These are phyloP conservation scores for Epinotia demarniana DNA, from an alignment of 2,888 invertebrate genomes.

Conservation along the genomic window DNA sequence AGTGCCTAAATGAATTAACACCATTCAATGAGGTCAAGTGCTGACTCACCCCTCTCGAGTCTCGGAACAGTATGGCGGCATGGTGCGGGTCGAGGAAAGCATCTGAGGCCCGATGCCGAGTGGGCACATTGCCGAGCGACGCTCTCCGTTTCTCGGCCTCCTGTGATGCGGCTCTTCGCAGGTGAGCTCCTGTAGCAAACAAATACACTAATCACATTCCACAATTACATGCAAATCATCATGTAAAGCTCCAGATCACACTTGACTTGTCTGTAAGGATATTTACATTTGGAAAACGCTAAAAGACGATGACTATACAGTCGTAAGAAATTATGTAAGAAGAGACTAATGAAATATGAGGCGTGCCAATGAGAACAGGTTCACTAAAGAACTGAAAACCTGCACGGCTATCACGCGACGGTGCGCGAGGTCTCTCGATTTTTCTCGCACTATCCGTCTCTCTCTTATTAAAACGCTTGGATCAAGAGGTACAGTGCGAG, in stretches of 20 bases:
- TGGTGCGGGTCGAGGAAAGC: slow-evolving; percentile 94
- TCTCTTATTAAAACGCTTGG: no score
- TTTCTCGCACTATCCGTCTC: no score
- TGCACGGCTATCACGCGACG: no score
- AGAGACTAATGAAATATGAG: no score
- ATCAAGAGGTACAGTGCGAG: no score
- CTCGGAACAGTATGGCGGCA: slow-evolving; percentile 95
- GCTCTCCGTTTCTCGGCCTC: slow-evolving; percentile 92
- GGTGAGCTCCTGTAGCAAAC: slow-evolving; percentile 87
- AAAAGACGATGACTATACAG: no score
- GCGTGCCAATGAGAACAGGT: no score
- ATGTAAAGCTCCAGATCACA: background rate
- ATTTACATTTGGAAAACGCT: background rate
- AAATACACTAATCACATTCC: slow-evolving; percentile 20
- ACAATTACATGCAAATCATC: background rate
- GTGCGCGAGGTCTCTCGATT: no score
- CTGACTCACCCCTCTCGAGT: slow-evolving; percentile 94
- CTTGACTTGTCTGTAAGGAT: background rate
- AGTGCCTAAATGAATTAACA: slow-evolving; percentile 23
- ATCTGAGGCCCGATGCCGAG: slow-evolving; percentile 88
- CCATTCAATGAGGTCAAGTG: slow-evolving; percentile 20
- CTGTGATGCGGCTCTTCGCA: slow-evolving; percentile 90
- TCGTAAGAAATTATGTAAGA: no score
- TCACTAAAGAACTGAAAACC: no score
- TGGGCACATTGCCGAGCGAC: slow-evolving; percentile 87